Evolutionary conservation across 2,113 vertebrate genomes (phyloP).

Genomic region (Ochotona curzoniae): DNA sequence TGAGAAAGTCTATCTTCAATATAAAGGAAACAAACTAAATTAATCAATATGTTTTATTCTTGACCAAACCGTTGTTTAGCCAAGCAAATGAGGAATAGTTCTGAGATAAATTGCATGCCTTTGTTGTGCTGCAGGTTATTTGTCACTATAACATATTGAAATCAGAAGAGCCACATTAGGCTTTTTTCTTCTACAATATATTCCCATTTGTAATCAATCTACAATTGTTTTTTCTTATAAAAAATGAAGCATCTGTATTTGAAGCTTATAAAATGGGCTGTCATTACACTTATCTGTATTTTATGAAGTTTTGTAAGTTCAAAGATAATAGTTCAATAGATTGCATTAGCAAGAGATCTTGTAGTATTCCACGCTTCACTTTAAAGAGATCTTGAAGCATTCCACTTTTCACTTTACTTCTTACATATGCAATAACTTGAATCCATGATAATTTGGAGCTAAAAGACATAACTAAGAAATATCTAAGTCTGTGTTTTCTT

Average conservation of each 20-base stretch:
- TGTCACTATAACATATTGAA: constrained; percentile 58
- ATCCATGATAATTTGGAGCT: neutral
- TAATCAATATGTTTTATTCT: constrained; percentile 26
- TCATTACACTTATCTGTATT: neutral
- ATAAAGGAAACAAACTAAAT: constrained; percentile 55
- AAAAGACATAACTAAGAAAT: constrained; percentile 35
- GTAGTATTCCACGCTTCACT: neutral
- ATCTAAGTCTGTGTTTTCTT: neutral
- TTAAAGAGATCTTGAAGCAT: neutral
- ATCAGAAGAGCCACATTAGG: constrained; percentile 57
- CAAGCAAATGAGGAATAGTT: constrained; percentile 33
- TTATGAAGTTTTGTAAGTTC: constrained; percentile 1
- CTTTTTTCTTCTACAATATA: constrained; percentile 38
- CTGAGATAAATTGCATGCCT: constrained; percentile 51
- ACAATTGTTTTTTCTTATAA: neutral
- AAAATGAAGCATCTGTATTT: constrained; percentile 10
- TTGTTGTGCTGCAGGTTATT: constrained; percentile 60
- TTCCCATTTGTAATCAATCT: constrained; percentile 29
- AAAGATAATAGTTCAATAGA: neutral
- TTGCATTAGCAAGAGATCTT: neutral
- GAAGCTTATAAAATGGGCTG: neutral
- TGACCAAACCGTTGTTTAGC: neutral
- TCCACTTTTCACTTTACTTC: no score
- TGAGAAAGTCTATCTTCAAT: constrained; percentile 19
- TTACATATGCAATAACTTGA: neutral